Percentiles rank a stretch among this genome's conserved stretches.
phyloP scores from a whole-genome alignment of 37 sponge, comb jelly and placozoan genomes.

The Bolinopsis microptera region DNA sequence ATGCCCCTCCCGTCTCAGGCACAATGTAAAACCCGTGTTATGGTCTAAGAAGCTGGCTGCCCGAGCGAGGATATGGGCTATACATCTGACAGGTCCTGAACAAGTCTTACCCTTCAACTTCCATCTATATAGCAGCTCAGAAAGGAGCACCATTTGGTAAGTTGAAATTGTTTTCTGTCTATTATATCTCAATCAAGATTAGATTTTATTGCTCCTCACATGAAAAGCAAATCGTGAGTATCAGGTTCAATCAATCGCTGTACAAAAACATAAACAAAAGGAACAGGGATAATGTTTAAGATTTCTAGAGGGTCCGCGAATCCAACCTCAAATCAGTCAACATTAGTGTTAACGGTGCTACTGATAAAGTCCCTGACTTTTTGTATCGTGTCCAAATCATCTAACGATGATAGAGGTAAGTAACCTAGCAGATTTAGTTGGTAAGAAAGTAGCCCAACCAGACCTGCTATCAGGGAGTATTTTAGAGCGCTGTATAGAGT shows the following conservation, averaged over 20 bases:
- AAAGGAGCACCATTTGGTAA: not conserved
- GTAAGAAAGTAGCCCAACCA: not conserved
- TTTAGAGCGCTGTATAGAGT: not conserved
- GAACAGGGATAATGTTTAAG: not conserved
- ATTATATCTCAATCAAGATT: not conserved
- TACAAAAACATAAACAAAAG: no score
- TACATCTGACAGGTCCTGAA: not conserved
- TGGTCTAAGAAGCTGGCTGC: not conserved
- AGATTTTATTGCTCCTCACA: no score
- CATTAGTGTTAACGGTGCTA: not conserved
- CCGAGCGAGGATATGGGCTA: constrained; percentile 23
- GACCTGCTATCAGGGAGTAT: not conserved
- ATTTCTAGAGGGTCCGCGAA: no score
- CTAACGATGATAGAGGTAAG: not conserved
- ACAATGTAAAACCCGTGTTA: not conserved
- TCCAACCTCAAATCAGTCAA: not conserved
- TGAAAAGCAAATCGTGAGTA: no score
- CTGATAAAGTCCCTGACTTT: not conserved
- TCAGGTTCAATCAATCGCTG: no score
- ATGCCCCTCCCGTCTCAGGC: no score
- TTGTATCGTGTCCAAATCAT: not conserved
- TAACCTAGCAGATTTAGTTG: not conserved
- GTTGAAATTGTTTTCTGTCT: not conserved
- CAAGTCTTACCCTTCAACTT: not conserved
- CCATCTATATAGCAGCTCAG: not conserved